A percentile compares a stretch with the other conserved stretches of the same genome.
Conservation (phyloP, 2,797 vertebrate species). For the Mormyrops boulengeri region DNA sequence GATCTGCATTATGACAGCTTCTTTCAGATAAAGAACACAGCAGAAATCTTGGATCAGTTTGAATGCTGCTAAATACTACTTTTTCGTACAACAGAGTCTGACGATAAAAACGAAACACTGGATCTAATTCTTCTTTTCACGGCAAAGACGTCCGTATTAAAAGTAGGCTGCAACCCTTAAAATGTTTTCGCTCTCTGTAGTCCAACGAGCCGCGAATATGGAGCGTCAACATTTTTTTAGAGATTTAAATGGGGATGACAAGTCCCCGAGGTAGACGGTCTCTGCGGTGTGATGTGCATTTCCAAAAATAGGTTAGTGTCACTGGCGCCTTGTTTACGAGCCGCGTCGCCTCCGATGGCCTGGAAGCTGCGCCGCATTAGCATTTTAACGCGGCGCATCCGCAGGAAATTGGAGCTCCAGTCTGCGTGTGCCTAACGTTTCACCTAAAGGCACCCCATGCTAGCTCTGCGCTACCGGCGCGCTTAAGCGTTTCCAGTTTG, state of each 20-base stretch:
- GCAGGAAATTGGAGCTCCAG: conserved; percentile 1
- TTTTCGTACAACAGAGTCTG: conserved; percentile 30
- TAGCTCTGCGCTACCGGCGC: neutral
- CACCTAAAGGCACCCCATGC: conserved; percentile 7
- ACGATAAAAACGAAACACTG: conserved; percentile 24
- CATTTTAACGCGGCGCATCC: neutral
- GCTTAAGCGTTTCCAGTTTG: neutral
- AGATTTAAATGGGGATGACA: conserved; percentile 50
- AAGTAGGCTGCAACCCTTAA: conserved; percentile 23
- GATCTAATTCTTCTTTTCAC: conserved; percentile 2
- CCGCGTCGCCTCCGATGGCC: neutral
- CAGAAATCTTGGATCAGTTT: conserved; percentile 17
- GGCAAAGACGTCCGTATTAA: conserved; percentile 12
- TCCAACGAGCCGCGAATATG: conserved; percentile 35
- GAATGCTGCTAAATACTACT: conserved; percentile 25
- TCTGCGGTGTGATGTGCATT: conserved; percentile 41
- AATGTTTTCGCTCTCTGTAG: conserved; percentile 24
- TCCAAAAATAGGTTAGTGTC: conserved; percentile 4
- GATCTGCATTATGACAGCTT: neutral
- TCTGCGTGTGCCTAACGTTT: neutral
- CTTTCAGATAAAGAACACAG: conserved; percentile 16
- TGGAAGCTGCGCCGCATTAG: neutral
- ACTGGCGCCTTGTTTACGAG: conserved; percentile 9
- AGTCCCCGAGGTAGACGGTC: conserved; percentile 53
- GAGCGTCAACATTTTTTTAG: conserved; percentile 26